These are phyloP conservation scores for Columbina picui DNA, from an alignment of 2,113 vertebrate species.

Conservation along the genomic window DNA sequence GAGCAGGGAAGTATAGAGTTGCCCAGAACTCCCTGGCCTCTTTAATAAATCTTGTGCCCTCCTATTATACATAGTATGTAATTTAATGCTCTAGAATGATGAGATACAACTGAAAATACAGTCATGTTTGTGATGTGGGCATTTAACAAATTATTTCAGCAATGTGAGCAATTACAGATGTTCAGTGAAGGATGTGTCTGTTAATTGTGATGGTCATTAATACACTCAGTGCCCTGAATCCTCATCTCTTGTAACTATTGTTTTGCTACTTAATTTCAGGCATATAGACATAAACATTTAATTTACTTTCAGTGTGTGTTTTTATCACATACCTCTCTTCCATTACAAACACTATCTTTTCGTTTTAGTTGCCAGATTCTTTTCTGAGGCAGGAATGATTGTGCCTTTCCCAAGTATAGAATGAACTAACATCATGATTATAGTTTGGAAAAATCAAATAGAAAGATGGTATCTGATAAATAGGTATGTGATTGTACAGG, in stretches of 20 bases:
- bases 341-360: neutral
- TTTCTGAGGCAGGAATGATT: neutral
- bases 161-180: neutral
- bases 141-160: neutral
- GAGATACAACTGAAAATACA: neutral
- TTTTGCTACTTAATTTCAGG: neutral
- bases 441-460: neutral
- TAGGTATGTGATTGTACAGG: neutral
- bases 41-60: neutral
- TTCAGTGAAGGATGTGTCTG: neutral
- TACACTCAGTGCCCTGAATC: neutral
- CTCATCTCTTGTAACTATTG: neutral
- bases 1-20: neutral
- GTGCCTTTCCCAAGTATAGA: fast-evolving
- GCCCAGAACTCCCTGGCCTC: neutral
- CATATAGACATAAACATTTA: neutral
- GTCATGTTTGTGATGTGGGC: neutral
- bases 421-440: neutral
- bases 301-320: neutral
- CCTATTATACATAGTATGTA: neutral
- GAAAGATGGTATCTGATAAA: neutral
- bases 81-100: neutral
- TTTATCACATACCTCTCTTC: neutral
- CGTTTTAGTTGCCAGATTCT: neutral
- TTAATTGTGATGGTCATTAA: neutral